Evolutionary conservation across 2,797 vertebrate species (phyloP), one percentile per base, ranked within the genome.

Genomic region (Taenioides sp.): DNA sequence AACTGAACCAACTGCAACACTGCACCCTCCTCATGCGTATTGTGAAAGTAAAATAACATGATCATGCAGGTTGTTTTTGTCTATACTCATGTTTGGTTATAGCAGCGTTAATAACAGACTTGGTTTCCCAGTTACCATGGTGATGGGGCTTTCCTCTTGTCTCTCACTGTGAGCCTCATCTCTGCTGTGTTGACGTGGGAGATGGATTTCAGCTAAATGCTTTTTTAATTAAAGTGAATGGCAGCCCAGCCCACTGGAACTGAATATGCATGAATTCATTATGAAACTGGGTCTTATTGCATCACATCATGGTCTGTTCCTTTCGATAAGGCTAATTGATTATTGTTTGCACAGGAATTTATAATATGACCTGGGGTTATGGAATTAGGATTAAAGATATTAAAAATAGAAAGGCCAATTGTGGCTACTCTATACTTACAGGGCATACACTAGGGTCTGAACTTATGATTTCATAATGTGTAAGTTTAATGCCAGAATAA

Each of bases 81-180:
- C 11, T 43, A 43, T 43, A 43, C 2, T 72, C 40, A 65, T 57
- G 82, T 84, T 89, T 86, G 86, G 68, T 79, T 71, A 60, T 74
- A 75, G 73, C 77, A 71, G 67, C 71, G 54, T 80, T 82, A 83
- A 82, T 73, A 86, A 71, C 73, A 82, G 76, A 85, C 76, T 78
- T 66, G 34, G 75, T 91, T 85, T 89, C 86, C 79, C 87, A 79
- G 94, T 94, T 93, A 78, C 94, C 93, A 94, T 93, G 92, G 92
- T 71, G 74, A 94, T 81, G 85, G 87, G 92, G 89, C 80, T 91
- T 92, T 91, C 90, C 92, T 85, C 80, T 82, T 81, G 81, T 68
- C 59, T 84, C 77, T 69, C 84, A 69, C 67, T 84, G 40, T 43
- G 78, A 69, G 47, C 68, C 60, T 67, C 65, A 14, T 59, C 57